A percentile compares a stretch with the other conserved stretches of the same genome.
Conservation (phyloP, 2,888 invertebrate genomes). For the Sarcophaga caerulescens region DNA sequence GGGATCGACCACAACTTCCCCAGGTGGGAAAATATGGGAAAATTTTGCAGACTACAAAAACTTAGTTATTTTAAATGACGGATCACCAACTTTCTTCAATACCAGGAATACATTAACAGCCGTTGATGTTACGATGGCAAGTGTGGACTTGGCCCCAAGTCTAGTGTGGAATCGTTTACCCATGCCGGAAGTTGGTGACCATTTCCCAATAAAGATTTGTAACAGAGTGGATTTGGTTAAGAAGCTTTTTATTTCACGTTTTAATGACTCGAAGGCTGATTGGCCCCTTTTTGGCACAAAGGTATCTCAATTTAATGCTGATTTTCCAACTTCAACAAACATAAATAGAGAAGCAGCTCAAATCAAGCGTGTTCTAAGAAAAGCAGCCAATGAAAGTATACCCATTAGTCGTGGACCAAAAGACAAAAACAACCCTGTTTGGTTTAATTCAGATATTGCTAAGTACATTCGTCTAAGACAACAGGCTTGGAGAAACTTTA, state of each 20-base stretch:
- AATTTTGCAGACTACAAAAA: not conserved
- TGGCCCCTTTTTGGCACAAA: too few species aligned
- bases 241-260: too few species aligned
- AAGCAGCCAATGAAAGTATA: constrained; percentile 7
- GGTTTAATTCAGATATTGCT: not conserved
- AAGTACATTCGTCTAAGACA: not conserved
- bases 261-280: too few species aligned
- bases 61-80: constrained; percentile 29
- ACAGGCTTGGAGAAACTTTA: not conserved
- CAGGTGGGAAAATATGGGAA: constrained; percentile 9
- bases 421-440: not conserved
- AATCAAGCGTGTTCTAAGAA: not conserved
- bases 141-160: not conserved
- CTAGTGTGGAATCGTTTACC: constrained; percentile 6
- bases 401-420: not conserved
- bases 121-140: constrained; percentile 33
- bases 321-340: not conserved
- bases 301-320: too few species aligned
- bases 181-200: constrained; percentile 26
- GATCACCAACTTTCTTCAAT: constrained; percentile 24
- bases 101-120: constrained; percentile 34
- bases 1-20: constrained; percentile 23
- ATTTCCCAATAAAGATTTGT: constrained; percentile 30
- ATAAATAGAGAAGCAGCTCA: not conserved
- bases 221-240: not conserved